Evolutionary conservation across 2,888 invertebrate species (phyloP).

Genomic region (Parnassius mnemosyne): DNA sequence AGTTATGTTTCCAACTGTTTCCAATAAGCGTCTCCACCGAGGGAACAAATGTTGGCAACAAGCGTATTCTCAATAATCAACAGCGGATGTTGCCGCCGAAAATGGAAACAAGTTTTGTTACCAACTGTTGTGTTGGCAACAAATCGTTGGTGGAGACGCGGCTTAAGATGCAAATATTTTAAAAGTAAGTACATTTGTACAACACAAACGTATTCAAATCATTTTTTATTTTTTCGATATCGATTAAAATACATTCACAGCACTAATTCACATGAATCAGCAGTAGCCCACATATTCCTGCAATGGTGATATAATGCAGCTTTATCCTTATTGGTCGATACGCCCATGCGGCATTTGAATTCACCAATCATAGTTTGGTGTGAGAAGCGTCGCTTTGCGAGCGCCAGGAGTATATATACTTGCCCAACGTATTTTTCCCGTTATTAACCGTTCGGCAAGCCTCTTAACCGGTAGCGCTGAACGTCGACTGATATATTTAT

Average conservation of each 20-base stretch:
- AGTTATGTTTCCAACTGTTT: too few species aligned
- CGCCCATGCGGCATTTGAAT: conserved; percentile 65
- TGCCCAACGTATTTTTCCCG: conserved; percentile 62
- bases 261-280: conserved; percentile 44
- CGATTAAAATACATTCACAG: conserved; percentile 29
- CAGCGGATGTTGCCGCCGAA: too few species aligned
- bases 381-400: conserved; percentile 75
- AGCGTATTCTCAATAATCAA: too few species aligned
- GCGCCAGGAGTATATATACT: conserved; percentile 79
- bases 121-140: too few species aligned
- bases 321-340: conserved; percentile 68
- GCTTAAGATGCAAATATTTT: too few species aligned
- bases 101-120: too few species aligned
- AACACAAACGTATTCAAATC: too few species aligned
- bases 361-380: conserved; percentile 69
- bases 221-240: conserved; percentile 16
- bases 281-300: conserved; percentile 71
- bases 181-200: too few species aligned
- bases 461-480: conserved; percentile 84
- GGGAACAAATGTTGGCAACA: too few species aligned
- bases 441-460: conserved; percentile 85
- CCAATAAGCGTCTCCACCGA: too few species aligned
- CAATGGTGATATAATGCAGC: conserved; percentile 73
- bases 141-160: too few species aligned
- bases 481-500: conserved; percentile 73